Base-by-base conservation (phyloP, 2,797 vertebrate genomes). In the Zenarchopterus dispar region DNA sequence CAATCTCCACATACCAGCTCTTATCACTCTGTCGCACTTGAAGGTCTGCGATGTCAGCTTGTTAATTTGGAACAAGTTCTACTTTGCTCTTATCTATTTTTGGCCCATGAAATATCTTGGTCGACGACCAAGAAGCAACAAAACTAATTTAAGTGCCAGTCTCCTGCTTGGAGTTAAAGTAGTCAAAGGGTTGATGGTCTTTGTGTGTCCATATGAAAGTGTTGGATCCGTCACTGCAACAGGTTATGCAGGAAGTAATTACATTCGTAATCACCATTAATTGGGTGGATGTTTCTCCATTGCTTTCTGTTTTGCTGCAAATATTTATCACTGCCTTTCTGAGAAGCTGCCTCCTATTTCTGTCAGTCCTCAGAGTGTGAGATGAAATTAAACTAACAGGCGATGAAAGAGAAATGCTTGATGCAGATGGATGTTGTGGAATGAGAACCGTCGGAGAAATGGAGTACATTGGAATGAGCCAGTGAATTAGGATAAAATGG, bases 401-500 rank as follows among this genome's bases (percentile, higher is more conserved):
- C 73, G 77, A 84, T 84, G 67, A 85, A 79, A 84, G 72, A 43
- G 70, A 59, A 59, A 39, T 2, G 76, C 71, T 69, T 21, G 56
- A 73, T 77, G 76, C 75, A 73, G 79, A 87, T 69, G 67, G 67
- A 82, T 84, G 73, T 77, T 85, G 56, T 68, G 73, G 78, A 75
- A 73, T 23, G 62, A 64, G 70, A 63, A 62, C 56, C 73, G 67
- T 76, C 9, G 2, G 68, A 73, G 80, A 70, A 75, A 80, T 54
- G 23, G 57, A 66, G 75, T 65, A 54, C 21, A 45, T 58, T 56
- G 59, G 64, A 68, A 76, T 58, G 87, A 85, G 82, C 64, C 64
- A 53, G 54, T 77, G 78, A 82, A 86, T 87, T 74, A 77, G 76
- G 73, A 84, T 81, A 51, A 85, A 87, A 84, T 87, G 78, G 75